Evolutionary conservation across 2,113 vertebrate genomes (phyloP).

Genomic region (human (Homo sapiens)): GRCh38 chr6:99115501-99116000

Average conservation of each 20-base stretch:
- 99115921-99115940: neutral
- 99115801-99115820: neutral
- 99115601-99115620: neutral
- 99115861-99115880: neutral
- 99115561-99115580: neutral
- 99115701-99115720: neutral
- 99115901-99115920: neutral
- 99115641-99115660: slow-evolving; percentile 7
- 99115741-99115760: neutral
- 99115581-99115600: neutral
- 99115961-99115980: neutral
- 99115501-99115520: neutral
- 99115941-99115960: neutral
- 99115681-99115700: slow-evolving; percentile 6
- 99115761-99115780: neutral
- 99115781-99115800: neutral
- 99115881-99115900: neutral
- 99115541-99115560: neutral
- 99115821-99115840: neutral
- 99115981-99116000: neutral
- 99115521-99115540: neutral
- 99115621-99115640: neutral
- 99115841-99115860: neutral
- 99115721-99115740: slow-evolving; percentile 20
- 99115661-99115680: neutral